phyloP scores from a whole-genome alignment of 2,888 invertebrate genomes.

The Drosophila vallismaia region DNA sequence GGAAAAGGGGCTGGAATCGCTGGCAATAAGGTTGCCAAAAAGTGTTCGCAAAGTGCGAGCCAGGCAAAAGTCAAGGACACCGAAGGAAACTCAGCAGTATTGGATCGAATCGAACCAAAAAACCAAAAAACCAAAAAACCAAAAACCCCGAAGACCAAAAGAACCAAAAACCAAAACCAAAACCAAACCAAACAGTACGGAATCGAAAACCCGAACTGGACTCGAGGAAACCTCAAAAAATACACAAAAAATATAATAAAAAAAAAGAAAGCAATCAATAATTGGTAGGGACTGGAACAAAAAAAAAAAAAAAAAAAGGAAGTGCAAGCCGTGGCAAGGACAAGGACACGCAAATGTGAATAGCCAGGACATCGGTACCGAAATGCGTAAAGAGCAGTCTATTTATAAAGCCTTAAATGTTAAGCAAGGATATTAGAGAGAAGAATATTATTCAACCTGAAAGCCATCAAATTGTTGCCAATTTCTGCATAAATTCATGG shows the following conservation, averaged over 20 bases:
- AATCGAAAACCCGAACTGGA: constrained; percentile 9
- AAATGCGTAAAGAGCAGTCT: not conserved
- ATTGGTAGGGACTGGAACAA: constrained; percentile 54
- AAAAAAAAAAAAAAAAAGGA: constrained; percentile 44
- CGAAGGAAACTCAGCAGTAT: constrained; percentile 38
- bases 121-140: constrained; percentile 1
- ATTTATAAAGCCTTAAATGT: too few species aligned
- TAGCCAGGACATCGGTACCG: not conserved
- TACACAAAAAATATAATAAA: constrained; percentile 26
- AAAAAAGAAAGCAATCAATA: constrained; percentile 61
- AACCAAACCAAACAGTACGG: constrained; percentile 8
- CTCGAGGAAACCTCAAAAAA: constrained; percentile 18
- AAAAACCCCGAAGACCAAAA: not conserved
- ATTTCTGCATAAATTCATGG: not conserved
- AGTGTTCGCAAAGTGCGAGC: constrained; percentile 74
- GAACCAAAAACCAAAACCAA: constrained; percentile 8
- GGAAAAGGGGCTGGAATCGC: constrained; percentile 42
- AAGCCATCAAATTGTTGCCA: too few species aligned
- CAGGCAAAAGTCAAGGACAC: constrained; percentile 76
- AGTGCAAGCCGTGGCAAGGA: constrained; percentile 40
- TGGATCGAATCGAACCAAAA: constrained; percentile 22
- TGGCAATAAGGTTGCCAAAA: constrained; percentile 74
- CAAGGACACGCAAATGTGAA: constrained; percentile 42
- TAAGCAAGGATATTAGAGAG: too few species aligned
- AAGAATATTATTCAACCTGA: too few species aligned